These are phyloP conservation scores for Frankliniella fusca DNA, from an alignment of 2,888 invertebrate species.

Conservation along the genomic window DNA sequence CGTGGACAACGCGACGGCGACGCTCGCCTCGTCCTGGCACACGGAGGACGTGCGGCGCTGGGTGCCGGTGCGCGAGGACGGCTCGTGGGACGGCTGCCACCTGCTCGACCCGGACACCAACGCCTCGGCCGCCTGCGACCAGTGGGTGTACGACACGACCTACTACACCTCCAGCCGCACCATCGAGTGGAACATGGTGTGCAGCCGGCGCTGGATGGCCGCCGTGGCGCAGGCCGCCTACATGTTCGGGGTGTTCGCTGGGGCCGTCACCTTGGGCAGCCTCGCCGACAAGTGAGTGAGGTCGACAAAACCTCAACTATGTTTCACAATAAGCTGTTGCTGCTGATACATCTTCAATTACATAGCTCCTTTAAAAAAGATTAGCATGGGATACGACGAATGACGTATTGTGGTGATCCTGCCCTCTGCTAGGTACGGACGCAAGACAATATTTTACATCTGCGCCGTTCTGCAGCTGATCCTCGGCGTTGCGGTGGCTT, in stretches of 20 bases:
- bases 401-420: not conserved
- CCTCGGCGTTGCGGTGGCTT: conserved; percentile 68
- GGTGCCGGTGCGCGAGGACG: conserved; percentile 57
- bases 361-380: too few relatives aligned
- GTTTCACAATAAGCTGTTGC: not conserved
- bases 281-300: conserved; percentile 63
- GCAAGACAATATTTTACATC: conserved; percentile 74
- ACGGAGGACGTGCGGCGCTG: conserved; percentile 52
- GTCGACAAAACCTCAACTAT: not conserved
- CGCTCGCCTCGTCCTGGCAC: conserved; percentile 53
- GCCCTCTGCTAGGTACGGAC: conserved; percentile 54
- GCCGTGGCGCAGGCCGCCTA: conserved; percentile 71
- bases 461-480: conserved; percentile 68
- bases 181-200: conserved; percentile 77
- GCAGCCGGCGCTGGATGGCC: conserved; percentile 74
- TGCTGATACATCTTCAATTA: too few relatives aligned
- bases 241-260: conserved; percentile 79
- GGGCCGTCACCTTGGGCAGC: conserved; percentile 71
- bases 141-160: conserved; percentile 68
- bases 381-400: too few relatives aligned
- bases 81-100: conserved; percentile 61
- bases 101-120: conserved; percentile 49
- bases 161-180: conserved; percentile 68
- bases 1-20: conserved; percentile 53
- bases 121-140: conserved; percentile 44